Percentiles rank a stretch among this genome's conserved stretches.
Evolutionary conservation across 1,140 invertebrate species (phyloP).

Genomic region (Macrotrachela quadricornifera): DNA sequence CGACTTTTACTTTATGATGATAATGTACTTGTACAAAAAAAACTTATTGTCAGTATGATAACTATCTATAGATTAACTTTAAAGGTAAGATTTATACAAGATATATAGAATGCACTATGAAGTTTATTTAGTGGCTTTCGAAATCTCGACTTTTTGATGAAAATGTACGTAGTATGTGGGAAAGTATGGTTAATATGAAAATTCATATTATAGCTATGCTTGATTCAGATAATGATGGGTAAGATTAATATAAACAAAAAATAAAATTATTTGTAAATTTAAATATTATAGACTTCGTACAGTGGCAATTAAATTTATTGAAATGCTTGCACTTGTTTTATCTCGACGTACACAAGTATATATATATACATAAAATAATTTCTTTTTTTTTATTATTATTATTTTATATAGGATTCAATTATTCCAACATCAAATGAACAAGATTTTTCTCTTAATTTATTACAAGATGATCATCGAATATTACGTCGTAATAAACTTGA

Average conservation of each 20-base stretch:
- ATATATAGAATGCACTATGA: neutral
- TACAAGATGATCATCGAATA: conserved; percentile 44
- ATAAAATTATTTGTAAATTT: conserved; percentile 10
- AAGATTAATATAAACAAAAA: conserved; percentile 12
- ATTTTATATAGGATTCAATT: conserved; percentile 20
- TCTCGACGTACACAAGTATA: conserved; percentile 35
- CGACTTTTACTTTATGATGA: conserved; percentile 54
- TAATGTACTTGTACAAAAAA: conserved; percentile 64
- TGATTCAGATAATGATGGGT: conserved; percentile 37
- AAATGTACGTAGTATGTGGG: conserved; percentile 65
- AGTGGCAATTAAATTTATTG: conserved; percentile 81
- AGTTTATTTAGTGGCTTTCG: conserved; percentile 58
- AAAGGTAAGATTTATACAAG: no score
- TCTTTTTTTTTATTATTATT: conserved; percentile 16
- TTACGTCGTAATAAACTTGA: conserved; percentile 64
- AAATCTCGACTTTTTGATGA: conserved; percentile 43
- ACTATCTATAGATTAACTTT: conserved; percentile 58
- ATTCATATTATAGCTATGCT: conserved; percentile 52
- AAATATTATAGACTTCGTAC: conserved; percentile 35
- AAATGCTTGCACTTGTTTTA: conserved; percentile 68
- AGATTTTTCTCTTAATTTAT: conserved; percentile 61
- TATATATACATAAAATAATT: neutral
- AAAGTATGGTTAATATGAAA: conserved; percentile 58
- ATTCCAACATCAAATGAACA: conserved; percentile 38
- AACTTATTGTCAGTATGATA: conserved; percentile 65